phyloP scores from a whole-genome alignment of 2,797 vertebrate species.

The Hydrophis major region DNA sequence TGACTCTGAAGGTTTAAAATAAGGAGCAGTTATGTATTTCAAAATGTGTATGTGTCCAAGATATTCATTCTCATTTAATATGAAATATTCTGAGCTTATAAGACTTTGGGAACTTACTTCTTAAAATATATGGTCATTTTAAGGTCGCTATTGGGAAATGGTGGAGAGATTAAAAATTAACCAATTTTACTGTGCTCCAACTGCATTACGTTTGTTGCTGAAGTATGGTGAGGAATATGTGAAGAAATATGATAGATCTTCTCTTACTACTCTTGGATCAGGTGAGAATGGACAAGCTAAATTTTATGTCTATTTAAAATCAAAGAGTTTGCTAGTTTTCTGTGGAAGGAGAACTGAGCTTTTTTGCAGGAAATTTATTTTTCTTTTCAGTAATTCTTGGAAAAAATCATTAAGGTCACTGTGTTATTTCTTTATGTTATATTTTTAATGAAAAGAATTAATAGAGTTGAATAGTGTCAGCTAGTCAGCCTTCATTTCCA shows the following conservation, averaged over 20 bases:
- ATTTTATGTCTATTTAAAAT: not conserved
- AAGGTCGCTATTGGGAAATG: slow-evolving; percentile 95
- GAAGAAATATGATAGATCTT: slow-evolving; percentile 89
- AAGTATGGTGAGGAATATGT: slow-evolving; percentile 92
- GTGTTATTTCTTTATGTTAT: not conserved
- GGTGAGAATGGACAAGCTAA: slow-evolving; percentile 70
- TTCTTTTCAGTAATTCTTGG: not conserved
- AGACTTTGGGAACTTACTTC: not conserved
- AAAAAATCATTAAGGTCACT: not conserved
- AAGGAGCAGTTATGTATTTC: not conserved
- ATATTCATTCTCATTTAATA: not conserved
- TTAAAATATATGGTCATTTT: slow-evolving; percentile 36
- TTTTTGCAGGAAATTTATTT: not conserved
- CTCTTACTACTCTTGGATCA: slow-evolving; percentile 87
- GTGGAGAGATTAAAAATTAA: slow-evolving; percentile 90
- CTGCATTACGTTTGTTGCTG: slow-evolving; percentile 87
- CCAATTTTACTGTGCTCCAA: slow-evolving; percentile 95
- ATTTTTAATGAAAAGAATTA: not conserved
- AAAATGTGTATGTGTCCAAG: not conserved
- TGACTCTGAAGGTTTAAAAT: not conserved
- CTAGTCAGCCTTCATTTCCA: too few species aligned
- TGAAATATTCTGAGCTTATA: not conserved
- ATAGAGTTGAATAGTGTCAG: not conserved
- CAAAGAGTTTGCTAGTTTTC: not conserved
- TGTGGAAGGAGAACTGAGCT: not conserved